Conservation (phyloP, 37 sponge, comb jelly and placozoan species). For the Axinella damicornis region DNA sequence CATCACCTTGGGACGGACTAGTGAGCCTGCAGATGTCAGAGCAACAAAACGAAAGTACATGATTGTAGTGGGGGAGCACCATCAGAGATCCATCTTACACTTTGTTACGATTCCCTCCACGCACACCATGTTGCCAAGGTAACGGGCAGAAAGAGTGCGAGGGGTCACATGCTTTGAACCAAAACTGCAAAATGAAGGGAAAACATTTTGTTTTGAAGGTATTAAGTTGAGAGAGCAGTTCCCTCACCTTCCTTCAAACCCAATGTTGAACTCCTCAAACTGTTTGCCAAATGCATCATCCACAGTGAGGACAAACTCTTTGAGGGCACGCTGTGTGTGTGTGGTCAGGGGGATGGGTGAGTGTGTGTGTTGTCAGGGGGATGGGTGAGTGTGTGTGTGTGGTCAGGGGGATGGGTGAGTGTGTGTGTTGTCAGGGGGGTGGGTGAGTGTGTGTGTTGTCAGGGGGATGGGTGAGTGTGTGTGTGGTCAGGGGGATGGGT, state of each 20-base stretch:
- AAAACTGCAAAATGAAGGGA: slow-evolving; percentile 58
- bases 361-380: not conserved
- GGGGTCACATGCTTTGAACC: slow-evolving; percentile 96
- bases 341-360: not conserved
- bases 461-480: too few species aligned
- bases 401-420: not conserved
- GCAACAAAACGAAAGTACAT: not conserved
- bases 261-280: slow-evolving; percentile 93
- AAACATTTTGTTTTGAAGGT: not conserved
- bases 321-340: slow-evolving; percentile 71
- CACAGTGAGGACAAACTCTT: slow-evolving; percentile 80
- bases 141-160: slow-evolving; percentile 80
- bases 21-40: slow-evolving; percentile 50
- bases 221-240: not conserved
- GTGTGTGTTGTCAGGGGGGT: too few species aligned
- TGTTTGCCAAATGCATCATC: slow-evolving; percentile 89
- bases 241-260: slow-evolving; percentile 92
- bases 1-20: slow-evolving; percentile 93
- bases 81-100: slow-evolving; percentile 61
- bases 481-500: not conserved
- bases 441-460: too few species aligned
- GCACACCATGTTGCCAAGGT: slow-evolving; percentile 92
- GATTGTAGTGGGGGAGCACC: not conserved
- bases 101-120: slow-evolving; percentile 98
- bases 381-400: not conserved